A percentile compares a stretch with the other conserved stretches of the same genome.
Conservation (phyloP, 2,113 vertebrate genomes). For the Gymnobelideus leadbeateri region DNA sequence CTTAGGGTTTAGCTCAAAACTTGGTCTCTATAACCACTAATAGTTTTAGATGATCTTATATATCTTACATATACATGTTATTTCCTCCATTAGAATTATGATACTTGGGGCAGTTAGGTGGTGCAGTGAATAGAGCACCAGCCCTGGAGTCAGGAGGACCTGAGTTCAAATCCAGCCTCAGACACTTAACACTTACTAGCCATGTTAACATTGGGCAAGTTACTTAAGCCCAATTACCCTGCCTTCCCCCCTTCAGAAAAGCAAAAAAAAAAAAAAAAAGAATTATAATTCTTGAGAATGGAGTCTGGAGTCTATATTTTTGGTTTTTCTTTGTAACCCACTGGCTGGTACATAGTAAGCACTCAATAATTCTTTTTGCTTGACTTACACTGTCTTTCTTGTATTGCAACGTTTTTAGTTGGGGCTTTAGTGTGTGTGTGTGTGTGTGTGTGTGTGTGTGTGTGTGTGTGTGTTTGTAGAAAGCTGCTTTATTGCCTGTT, state of each 20-base stretch:
- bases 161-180: too few relatives aligned
- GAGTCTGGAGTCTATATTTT: too few relatives aligned
- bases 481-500: conserved; percentile 10
- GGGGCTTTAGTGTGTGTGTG: background rate
- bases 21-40: background rate
- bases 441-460: background rate
- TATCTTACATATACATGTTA: background rate
- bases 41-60: background rate
- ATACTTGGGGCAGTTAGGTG: background rate
- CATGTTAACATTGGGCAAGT: too few relatives aligned
- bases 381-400: background rate
- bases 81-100: background rate
- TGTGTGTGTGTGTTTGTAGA: conserved; percentile 7
- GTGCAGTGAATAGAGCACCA: too few relatives aligned
- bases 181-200: too few relatives aligned
- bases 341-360: background rate
- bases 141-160: too few relatives aligned
- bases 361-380: background rate
- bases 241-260: too few relatives aligned
- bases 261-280: too few relatives aligned
- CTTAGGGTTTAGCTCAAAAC: background rate
- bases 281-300: too few relatives aligned
- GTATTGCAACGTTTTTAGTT: background rate
- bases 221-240: too few relatives aligned
- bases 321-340: too few relatives aligned